Conservation (phyloP, 2,888 invertebrate species). For the Drosophila rubida region DNA sequence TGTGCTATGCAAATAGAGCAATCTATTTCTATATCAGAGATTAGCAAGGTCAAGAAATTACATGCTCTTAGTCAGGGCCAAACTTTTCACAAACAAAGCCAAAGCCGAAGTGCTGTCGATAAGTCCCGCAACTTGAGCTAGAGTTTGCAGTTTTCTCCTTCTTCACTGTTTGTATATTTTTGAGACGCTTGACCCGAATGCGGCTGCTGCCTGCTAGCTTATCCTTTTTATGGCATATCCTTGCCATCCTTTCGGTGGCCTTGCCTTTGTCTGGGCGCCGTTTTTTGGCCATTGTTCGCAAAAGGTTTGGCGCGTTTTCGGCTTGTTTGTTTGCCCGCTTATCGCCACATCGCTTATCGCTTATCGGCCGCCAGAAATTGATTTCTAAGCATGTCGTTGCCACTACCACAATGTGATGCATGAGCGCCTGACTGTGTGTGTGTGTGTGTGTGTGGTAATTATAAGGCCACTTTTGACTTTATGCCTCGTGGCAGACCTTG, state of each 20-base stretch:
- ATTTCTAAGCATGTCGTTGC: constrained; percentile 62
- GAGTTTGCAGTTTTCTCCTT: constrained; percentile 19
- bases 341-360: constrained; percentile 62
- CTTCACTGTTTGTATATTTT: not conserved
- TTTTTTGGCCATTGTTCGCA: constrained; percentile 39
- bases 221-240: constrained; percentile 11
- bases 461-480: constrained; percentile 48
- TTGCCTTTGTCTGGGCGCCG: constrained; percentile 33
- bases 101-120: constrained; percentile 16
- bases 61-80: no score
- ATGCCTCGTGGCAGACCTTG: constrained; percentile 44
- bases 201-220: not conserved
- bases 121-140: constrained; percentile 17
- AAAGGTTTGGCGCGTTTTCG: constrained; percentile 28
- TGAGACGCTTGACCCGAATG: constrained; percentile 34
- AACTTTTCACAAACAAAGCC: not conserved
- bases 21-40: no score
- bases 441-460: constrained; percentile 52
- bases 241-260: constrained; percentile 28
- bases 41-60: no score
- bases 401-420: constrained; percentile 7
- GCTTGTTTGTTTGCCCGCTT: constrained; percentile 50
- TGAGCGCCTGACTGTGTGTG: not conserved
- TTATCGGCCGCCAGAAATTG: constrained; percentile 65
- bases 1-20: no score